Evolutionary conservation across 2,113 vertebrate genomes (phyloP).

Genomic region (Apteryx owenii): DNA sequence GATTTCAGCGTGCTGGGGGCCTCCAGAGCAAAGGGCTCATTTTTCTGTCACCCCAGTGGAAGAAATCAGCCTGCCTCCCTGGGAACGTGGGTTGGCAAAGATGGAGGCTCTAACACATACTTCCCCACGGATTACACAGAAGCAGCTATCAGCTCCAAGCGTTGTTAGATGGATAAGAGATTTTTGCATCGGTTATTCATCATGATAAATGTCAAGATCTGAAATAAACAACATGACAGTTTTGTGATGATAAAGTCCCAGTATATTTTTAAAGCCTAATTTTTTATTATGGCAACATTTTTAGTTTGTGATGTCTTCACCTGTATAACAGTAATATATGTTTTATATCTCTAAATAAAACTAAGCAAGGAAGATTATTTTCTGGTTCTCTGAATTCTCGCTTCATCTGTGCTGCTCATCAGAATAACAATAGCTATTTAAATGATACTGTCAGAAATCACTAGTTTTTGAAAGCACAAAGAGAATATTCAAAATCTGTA

Average conservation of each 20-base stretch:
- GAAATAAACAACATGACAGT: constrained; percentile 31
- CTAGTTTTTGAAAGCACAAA: neutral
- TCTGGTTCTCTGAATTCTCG: neutral
- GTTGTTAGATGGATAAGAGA: neutral
- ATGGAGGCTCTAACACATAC: neutral
- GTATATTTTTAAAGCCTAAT: constrained; percentile 2
- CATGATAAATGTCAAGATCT: neutral
- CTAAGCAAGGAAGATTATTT: neutral
- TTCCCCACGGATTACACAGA: neutral
- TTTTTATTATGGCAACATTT: constrained; percentile 25
- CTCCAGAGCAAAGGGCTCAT: neutral
- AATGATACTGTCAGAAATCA: neutral
- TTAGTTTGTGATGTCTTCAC: neutral
- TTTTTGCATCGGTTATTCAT: neutral
- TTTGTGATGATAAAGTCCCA: neutral
- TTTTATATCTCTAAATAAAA: constrained; percentile 29
- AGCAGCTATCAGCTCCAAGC: neutral
- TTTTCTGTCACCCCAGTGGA: fast-evolving
- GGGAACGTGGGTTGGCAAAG: fast-evolving
- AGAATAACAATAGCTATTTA: neutral
- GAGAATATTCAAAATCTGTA: neutral
- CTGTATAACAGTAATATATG: neutral
- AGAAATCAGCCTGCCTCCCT: neutral
- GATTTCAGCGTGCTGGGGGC: neutral
- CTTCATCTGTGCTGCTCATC: neutral